phyloP scores from a whole-genome alignment of 2,797 vertebrate species.

The Anguilla marmorata region DNA sequence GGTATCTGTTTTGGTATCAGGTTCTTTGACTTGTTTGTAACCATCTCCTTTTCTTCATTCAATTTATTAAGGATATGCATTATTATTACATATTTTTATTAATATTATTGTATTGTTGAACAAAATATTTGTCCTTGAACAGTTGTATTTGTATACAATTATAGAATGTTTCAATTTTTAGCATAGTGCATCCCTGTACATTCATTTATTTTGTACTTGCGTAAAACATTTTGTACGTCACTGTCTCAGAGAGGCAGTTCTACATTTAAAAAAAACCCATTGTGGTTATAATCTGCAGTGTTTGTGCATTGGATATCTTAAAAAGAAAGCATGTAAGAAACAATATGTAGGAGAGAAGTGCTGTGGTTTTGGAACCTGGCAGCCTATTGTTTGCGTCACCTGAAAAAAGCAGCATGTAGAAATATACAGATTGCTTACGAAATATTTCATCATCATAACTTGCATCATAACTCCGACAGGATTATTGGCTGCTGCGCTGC shows the following conservation, averaged over 20 bases:
- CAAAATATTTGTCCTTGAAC: background rate
- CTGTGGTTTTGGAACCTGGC: conserved; percentile 6
- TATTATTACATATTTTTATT: background rate
- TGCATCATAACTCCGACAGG: background rate
- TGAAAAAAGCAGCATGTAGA: background rate
- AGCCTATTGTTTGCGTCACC: background rate
- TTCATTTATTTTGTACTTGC: too few species aligned
- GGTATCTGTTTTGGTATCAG: too few species aligned
- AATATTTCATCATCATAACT: background rate
- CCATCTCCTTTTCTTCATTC: too few species aligned
- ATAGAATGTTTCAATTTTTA: too few species aligned
- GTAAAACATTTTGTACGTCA: background rate
- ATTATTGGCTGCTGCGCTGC: background rate
- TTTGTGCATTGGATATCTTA: background rate
- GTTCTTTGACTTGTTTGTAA: too few species aligned
- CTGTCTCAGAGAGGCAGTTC: background rate
- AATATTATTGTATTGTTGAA: background rate
- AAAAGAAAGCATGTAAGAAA: background rate
- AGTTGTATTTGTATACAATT: too few species aligned
- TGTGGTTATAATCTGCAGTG: background rate
- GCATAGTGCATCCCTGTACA: too few species aligned
- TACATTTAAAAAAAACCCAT: background rate
- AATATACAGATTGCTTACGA: background rate
- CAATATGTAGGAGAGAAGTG: background rate
- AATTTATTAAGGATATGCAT: background rate